phyloP scores from a whole-genome alignment of 2,113 vertebrate genomes.

The Irena cyanogastra region DNA sequence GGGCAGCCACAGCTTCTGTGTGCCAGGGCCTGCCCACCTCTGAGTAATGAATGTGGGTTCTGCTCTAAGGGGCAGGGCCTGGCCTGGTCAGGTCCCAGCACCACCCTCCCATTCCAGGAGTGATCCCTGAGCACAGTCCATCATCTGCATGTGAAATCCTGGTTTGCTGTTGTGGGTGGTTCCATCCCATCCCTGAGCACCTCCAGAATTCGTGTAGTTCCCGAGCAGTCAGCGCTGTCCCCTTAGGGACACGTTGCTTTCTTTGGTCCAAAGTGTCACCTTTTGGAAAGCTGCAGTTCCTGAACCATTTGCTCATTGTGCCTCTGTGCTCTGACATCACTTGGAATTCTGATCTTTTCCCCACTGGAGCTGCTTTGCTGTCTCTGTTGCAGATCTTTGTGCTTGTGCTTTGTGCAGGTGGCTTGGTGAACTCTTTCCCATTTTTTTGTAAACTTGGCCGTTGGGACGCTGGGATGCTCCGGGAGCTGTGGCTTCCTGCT shows the following conservation, averaged over 20 bases:
- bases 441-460: neutral
- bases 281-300: neutral
- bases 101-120: neutral
- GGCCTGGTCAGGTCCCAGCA: neutral
- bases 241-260: neutral
- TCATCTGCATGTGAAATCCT: neutral
- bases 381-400: neutral
- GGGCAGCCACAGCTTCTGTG: neutral
- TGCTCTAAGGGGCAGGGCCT: neutral
- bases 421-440: neutral
- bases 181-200: neutral
- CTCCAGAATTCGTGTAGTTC: neutral
- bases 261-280: neutral
- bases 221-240: neutral
- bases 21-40: neutral
- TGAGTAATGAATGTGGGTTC: neutral
- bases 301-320: neutral
- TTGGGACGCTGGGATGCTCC: neutral
- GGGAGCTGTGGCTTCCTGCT: neutral
- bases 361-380: neutral
- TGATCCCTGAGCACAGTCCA: neutral
- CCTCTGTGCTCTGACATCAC: neutral
- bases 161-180: neutral
- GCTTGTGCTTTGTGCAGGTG: constrained; percentile 17
- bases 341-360: neutral